Base-by-base conservation (phyloP, 2,888 invertebrate genomes). In the Hirtodrosophila histrioides region DNA sequence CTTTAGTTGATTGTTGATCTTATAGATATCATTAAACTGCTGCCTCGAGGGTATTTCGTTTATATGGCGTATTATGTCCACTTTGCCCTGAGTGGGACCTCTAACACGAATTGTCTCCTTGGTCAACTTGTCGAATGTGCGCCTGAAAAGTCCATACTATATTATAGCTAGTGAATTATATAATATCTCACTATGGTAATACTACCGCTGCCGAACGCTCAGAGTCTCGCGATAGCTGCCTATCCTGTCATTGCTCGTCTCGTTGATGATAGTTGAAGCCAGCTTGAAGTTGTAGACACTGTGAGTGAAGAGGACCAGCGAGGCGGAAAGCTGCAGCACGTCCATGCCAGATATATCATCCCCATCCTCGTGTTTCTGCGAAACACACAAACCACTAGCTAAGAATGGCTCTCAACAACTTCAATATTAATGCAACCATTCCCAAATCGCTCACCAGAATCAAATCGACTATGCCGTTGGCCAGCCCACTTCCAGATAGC, bases 271-370 rank as follows among this genome's bases (percentile, higher is more conserved):
- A 23, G 72, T 83, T 9, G 89, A 88, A 1, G 91, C 91, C 33
- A 90, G 75, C 36, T 86, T 88, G 37, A 91, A 91, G 57, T 91
- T 91, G 57, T 69, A 84, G 1, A 88, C 78, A 12, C 91, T 91
- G 72, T 91, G 89, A 0, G 91, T 91, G 57, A 91, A 89, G 3
- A 91, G 49, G 10, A 88, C 85, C 40, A 91, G 64, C 2, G 91
- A 91, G 7, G 89, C 85, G 3, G 89, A 88, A 3, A 91, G 50
- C 68, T 91, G 91, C 2, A 87, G 17, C 0, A 69, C 8, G 29
- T 91, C 90, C 53, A 91, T 51, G 9, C 67, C 1, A 7, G 80
- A 64, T 11, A 91, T 73, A 23, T 80, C 49, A 24, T 91, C 91
- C 12, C 80, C 89, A 66, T 91, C 87, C 0, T 69, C 33, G 8